Evolutionary conservation across 2,113 vertebrate species (phyloP).

Genomic region (Heterotilapia buettikoferi): DNA sequence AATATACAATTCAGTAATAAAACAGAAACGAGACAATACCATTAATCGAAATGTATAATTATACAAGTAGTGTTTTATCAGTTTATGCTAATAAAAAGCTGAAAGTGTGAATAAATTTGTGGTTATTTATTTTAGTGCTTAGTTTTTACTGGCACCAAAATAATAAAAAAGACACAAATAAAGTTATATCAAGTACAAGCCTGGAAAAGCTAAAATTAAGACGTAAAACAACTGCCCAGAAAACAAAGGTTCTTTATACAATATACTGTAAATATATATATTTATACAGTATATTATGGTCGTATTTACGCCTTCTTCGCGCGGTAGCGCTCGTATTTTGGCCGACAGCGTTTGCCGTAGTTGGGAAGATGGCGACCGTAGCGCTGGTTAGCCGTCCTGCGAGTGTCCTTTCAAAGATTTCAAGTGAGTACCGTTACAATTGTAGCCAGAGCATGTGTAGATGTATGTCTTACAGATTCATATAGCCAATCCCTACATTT

Average conservation of each 20-base stretch:
- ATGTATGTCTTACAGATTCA: not conserved
- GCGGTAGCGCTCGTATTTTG: constrained; percentile 11
- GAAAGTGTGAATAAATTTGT: not conserved
- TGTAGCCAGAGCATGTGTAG: accelerated
- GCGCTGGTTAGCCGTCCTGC: constrained; percentile 67
- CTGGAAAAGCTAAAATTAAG: not conserved
- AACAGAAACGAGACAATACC: not conserved
- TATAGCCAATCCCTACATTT: accelerated
- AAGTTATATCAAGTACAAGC: not conserved
- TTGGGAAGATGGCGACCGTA: constrained; percentile 67
- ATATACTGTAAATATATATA: not conserved
- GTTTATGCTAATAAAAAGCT: not conserved
- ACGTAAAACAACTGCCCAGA: not conserved
- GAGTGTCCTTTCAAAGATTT: constrained; percentile 72
- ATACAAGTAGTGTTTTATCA: not conserved
- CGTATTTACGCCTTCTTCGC: not conserved
- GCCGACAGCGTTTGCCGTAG: constrained; percentile 37
- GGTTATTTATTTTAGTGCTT: not conserved
- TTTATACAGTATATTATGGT: not conserved
- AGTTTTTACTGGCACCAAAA: not conserved
- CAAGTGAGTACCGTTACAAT: constrained; percentile 53
- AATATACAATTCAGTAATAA: not conserved
- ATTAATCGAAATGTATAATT: not conserved
- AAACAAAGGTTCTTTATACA: not conserved
- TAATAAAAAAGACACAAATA: not conserved